Evolutionary conservation across 2,797 vertebrate species (phyloP).

Genomic region (Gambusia yucatana): DNA sequence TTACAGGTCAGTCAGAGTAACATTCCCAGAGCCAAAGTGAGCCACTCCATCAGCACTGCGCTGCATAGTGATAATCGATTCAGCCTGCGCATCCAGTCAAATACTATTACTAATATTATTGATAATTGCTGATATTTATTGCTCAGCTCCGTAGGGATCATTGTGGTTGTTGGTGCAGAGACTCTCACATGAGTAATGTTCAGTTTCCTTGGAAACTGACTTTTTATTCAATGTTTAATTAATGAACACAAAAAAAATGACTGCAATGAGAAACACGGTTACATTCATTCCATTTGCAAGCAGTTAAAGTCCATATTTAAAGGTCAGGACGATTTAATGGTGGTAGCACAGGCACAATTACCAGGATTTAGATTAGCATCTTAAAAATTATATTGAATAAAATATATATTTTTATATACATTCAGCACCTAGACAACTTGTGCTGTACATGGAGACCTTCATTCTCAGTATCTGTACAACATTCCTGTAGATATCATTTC

Average conservation of each 20-base stretch:
- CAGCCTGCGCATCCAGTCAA: not conserved
- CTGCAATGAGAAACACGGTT: not conserved
- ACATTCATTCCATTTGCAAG: not conserved
- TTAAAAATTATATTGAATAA: not conserved
- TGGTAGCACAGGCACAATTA: not conserved
- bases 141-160: not conserved
- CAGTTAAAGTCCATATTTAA: not conserved
- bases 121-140: conserved; percentile 5
- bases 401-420: not conserved
- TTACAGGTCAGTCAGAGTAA: not conserved
- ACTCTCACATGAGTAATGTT: not conserved
- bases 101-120: not conserved
- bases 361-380: not conserved
- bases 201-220: conserved; percentile 1
- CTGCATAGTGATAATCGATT: not conserved
- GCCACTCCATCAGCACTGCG: not conserved
- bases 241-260: not conserved
- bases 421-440: conserved; percentile 11
- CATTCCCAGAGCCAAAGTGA: not conserved
- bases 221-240: conserved; percentile 1
- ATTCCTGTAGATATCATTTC: conserved; percentile 22
- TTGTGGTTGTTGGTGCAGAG: not conserved
- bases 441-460: conserved; percentile 10
- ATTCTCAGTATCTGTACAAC: not conserved
- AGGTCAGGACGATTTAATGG: not conserved